Evolutionary conservation across 2,797 vertebrate genomes (phyloP), one percentile per base, ranked within the genome.

Genomic region (Tragelaphus oryx): DNA sequence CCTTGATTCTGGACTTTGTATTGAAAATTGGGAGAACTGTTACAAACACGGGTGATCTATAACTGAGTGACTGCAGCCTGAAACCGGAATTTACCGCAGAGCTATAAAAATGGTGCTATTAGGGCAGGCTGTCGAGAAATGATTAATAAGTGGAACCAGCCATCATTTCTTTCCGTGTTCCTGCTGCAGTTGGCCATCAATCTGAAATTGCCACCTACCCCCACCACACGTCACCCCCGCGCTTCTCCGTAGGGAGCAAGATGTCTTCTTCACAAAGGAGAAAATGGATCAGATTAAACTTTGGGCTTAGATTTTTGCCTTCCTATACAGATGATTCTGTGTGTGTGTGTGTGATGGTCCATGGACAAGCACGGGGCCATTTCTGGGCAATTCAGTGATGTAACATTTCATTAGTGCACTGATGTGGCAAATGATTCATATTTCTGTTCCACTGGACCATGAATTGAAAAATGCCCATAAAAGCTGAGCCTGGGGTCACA

Each of bases 111-210:
- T 50, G 83, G 96, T 88, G 84, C 96, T 96, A 97, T 97, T 97
- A 96, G 92, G 96, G 96, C 24, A 37, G 90, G 33, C 95, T 98
- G 98, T 97, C 98, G 97, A 55, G 54, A 96, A 91, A 94, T 98
- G 98, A 98, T 98, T 97, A 97, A 98, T 98, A 94, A 89, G 92
- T 59, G 81, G 28, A 97, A 97, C 96, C 13, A 84, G 94, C 89
- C 60, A 96, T 96, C 97, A 97, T 98, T 98, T 96, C 97, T 97
- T 98, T 84, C 81, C 90, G 94, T 93, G 96, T 94, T 95, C 96
- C 80, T 93, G 93, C 68, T 59, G 48, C 28, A 91, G 95, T 57
- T 97, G 94, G 92, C 87, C 96, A 98, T 98, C 98, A 97, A 97
- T 98, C 97, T 98, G 96, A 97, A 98, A 97, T 90, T 94, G 97